These are phyloP conservation scores for Mizuhopecten yessoensis DNA, from an alignment of 1,140 invertebrate species.

Conservation along the genomic window DNA sequence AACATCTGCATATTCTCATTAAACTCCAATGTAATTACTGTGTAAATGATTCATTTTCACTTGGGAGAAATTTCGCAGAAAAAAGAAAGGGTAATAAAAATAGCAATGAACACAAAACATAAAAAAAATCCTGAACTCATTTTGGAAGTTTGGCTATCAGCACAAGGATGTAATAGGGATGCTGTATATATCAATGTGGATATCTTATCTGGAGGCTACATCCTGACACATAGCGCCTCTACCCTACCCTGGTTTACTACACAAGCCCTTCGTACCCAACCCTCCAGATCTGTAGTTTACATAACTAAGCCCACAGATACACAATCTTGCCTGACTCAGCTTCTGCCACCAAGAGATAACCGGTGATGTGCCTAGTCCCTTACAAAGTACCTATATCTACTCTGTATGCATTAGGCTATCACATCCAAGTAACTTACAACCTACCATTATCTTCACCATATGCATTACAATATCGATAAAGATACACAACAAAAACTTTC, in stretches of 20 bases:
- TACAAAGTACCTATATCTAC: not conserved
- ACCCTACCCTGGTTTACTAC: not conserved
- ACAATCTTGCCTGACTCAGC: not conserved
- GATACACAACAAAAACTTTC: not conserved
- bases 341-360: not conserved
- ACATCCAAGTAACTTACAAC: too few relatives aligned
- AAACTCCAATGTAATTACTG: not conserved
- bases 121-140: not conserved
- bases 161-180: conserved; percentile 17
- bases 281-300: conserved; percentile 28
- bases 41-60: conserved; percentile 34
- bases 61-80: not conserved
- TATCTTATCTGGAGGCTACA: conserved; percentile 3
- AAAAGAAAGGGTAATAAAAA: conserved; percentile 39
- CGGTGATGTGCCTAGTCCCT: not conserved
- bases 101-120: conserved; percentile 5
- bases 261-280: not conserved
- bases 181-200: not conserved
- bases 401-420: not conserved
- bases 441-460: too few relatives aligned
- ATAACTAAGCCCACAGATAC: conserved; percentile 6
- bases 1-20: conserved; percentile 34
- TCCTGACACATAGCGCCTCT: conserved; percentile 11
- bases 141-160: not conserved
- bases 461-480: not conserved